Evolutionary conservation across 2,113 vertebrate species (phyloP).

Genomic region (Lepus americanus): DNA sequence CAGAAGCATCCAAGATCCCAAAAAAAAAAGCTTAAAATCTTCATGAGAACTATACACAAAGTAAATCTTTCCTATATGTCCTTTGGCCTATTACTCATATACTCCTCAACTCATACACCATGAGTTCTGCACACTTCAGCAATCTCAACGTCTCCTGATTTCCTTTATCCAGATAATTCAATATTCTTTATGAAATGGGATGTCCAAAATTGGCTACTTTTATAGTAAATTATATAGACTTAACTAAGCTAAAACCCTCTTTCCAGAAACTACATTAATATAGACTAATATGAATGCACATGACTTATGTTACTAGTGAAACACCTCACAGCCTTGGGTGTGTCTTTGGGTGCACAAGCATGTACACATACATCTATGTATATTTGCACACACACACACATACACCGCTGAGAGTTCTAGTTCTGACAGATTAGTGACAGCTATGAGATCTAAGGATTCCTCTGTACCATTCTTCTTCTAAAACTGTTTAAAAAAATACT

Average conservation of each 20-base stretch:
- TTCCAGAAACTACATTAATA: background rate
- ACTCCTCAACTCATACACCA: background rate
- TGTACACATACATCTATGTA: background rate
- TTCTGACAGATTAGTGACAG: background rate
- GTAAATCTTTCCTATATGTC: background rate
- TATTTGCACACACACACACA: no score
- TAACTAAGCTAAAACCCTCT: background rate
- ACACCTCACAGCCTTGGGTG: background rate
- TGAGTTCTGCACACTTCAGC: background rate
- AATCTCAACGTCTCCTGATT: background rate
- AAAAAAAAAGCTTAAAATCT: background rate
- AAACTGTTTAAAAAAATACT: slow-evolving; percentile 39
- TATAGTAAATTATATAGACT: background rate
- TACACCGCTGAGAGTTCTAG: background rate
- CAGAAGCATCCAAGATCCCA: no score
- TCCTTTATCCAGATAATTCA: background rate
- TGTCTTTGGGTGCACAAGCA: no score
- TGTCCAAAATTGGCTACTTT: background rate
- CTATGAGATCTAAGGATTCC: background rate
- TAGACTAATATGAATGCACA: background rate
- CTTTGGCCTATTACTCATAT: background rate
- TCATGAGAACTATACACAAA: background rate
- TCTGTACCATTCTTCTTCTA: slow-evolving; percentile 27
- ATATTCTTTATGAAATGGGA: background rate
- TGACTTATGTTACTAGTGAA: slow-evolving; percentile 28